A percentile compares a stretch with the other conserved stretches of the same genome.
phyloP scores from a whole-genome alignment of 1,140 invertebrate species.

The Bombus consobrinus region DNA sequence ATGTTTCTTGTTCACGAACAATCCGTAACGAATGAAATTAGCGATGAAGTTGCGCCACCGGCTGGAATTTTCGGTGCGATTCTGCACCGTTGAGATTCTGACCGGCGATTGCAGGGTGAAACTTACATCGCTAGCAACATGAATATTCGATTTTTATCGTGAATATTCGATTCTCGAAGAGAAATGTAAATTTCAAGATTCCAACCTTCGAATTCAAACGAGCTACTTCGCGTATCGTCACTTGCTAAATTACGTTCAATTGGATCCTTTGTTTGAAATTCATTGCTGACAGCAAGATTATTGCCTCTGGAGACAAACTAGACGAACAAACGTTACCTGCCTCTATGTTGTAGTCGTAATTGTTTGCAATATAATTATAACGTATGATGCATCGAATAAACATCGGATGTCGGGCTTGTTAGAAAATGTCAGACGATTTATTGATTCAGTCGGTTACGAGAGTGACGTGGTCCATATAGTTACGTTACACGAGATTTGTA shows the following conservation, averaged over 20 bases:
- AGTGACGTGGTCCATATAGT: slow-evolving; percentile 1
- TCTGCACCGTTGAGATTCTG: no score
- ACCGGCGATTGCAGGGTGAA: background rate
- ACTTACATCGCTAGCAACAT: background rate
- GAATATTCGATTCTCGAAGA: background rate
- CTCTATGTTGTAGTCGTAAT: background rate
- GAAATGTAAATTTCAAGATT: background rate
- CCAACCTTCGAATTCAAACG: background rate
- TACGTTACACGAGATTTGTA: background rate
- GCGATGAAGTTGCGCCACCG: background rate
- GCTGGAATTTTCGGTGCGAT: background rate
- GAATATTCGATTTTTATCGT: background rate
- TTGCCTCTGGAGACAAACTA: background rate
- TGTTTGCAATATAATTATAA: background rate
- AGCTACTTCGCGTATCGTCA: background rate
- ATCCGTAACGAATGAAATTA: background rate
- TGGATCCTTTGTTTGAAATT: background rate
- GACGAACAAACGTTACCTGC: background rate
- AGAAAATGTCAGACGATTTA: background rate
- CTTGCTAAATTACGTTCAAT: background rate
- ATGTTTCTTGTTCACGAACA: background rate
- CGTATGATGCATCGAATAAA: background rate
- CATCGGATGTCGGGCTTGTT: background rate
- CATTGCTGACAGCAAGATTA: background rate
- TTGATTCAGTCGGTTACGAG: background rate